These are phyloP conservation scores for Oxytorus armatus DNA, from an alignment of 2,888 invertebrate genomes.

Conservation along the genomic window DNA sequence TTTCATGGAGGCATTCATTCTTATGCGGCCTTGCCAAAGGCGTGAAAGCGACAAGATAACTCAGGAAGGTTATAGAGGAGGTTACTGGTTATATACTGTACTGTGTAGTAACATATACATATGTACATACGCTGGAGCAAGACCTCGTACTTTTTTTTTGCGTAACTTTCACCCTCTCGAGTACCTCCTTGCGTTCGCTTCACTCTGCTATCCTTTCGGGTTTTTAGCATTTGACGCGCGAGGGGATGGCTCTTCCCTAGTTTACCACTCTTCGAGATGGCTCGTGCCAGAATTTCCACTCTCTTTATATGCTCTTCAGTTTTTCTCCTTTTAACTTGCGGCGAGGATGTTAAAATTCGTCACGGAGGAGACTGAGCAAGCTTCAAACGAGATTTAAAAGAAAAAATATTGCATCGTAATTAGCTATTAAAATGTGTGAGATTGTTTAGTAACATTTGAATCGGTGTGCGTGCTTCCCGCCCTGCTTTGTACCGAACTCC, in stretches of 20 bases:
- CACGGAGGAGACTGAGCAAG: too few species aligned
- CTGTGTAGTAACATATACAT: background rate
- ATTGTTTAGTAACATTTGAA: too few species aligned
- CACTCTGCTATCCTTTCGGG: conserved; percentile 27
- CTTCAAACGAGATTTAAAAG: too few species aligned
- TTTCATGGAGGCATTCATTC: conserved; percentile 54
- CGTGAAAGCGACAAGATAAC: conserved; percentile 38
- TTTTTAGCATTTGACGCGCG: conserved; percentile 48
- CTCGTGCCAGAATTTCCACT: background rate
- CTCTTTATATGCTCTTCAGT: too few species aligned
- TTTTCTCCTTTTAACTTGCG: too few species aligned
- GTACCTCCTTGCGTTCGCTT: conserved; percentile 21
- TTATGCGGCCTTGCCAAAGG: conserved; percentile 15
- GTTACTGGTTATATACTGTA: background rate
- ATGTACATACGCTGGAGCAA: conserved; percentile 39
- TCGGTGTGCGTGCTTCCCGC: too few species aligned
- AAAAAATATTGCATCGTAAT: too few species aligned
- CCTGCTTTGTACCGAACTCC: too few species aligned
- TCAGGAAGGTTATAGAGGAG: background rate
- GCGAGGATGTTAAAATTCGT: too few species aligned
- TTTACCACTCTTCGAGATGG: conserved; percentile 7
- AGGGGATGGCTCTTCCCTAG: background rate
- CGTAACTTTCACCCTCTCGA: conserved; percentile 37
- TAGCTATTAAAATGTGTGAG: too few species aligned
- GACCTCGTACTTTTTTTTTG: conserved; percentile 42